These are phyloP conservation scores for Rattus rattus DNA, from an alignment of 2,113 vertebrate genomes.

Conservation along the genomic window DNA sequence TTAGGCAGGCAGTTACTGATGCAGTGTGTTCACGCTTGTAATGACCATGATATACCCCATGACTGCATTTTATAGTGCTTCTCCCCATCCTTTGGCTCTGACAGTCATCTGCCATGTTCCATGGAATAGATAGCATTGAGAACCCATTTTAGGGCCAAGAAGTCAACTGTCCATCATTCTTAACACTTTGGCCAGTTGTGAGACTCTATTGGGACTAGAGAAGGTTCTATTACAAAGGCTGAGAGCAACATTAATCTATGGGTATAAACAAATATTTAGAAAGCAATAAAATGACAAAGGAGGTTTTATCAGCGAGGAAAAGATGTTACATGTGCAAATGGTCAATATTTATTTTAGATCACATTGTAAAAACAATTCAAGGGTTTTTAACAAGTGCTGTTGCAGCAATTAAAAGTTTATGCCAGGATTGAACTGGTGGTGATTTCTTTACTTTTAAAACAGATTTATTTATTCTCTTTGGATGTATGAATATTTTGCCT, in stretches of 20 bases:
- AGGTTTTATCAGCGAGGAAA: neutral
- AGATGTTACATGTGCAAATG: slow-evolving; percentile 8
- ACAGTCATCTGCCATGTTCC: neutral
- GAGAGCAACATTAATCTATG: neutral
- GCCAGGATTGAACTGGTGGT: neutral
- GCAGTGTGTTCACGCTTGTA: neutral
- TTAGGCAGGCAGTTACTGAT: neutral
- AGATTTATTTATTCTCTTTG: neutral
- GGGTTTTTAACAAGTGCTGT: slow-evolving; percentile 50
- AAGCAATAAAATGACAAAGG: neutral
- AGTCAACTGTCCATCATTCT: neutral
- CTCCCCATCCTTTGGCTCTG: neutral
- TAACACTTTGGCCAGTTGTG: slow-evolving; percentile 27
- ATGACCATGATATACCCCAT: neutral
- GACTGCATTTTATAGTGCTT: neutral
- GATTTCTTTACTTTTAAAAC: neutral
- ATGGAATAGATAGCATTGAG: neutral
- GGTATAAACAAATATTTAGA: neutral
- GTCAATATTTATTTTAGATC: slow-evolving; percentile 16
- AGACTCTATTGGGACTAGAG: neutral
- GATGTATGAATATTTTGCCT: neutral
- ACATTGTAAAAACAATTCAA: slow-evolving; percentile 19
- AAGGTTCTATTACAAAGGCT: neutral
- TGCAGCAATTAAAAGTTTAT: neutral
- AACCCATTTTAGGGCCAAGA: neutral